Conservation (phyloP, 2,113 vertebrate genomes). For the Tautogolabrus adspersus region DNA sequence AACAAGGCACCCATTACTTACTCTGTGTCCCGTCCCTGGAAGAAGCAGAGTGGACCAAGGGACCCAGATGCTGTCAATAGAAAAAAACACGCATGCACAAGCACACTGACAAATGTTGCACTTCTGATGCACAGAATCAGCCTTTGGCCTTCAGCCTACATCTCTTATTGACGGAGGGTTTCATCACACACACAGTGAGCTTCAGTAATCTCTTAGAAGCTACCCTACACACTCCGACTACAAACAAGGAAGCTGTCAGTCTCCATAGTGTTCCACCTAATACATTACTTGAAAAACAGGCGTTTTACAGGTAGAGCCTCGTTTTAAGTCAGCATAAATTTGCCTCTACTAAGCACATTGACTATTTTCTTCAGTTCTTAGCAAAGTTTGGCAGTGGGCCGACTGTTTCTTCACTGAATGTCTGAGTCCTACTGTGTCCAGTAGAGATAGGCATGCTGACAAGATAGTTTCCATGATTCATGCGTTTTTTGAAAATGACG, state of each 20-base stretch:
- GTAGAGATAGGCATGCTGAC: slow-evolving; percentile 7
- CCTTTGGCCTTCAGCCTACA: slow-evolving; percentile 77
- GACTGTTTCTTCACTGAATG: slow-evolving; percentile 33
- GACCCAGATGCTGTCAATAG: slow-evolving; percentile 69
- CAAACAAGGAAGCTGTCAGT: slow-evolving; percentile 76
- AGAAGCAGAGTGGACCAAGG: slow-evolving; percentile 39
- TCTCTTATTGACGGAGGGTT: slow-evolving; percentile 78
- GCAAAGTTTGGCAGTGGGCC: slow-evolving; percentile 30
- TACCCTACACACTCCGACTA: slow-evolving; percentile 67
- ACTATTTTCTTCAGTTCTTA: slow-evolving; percentile 30
- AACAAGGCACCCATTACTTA: slow-evolving; percentile 75
- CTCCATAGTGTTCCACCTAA: slow-evolving; percentile 46
- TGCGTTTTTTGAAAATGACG: slow-evolving; percentile 19
- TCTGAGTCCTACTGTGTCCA: slow-evolving; percentile 34
- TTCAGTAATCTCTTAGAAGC: slow-evolving; percentile 80
- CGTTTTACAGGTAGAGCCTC: slow-evolving; percentile 50
- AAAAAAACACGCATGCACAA: slow-evolving; percentile 46
- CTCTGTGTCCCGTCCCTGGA: slow-evolving; percentile 49
- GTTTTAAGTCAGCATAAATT: slow-evolving; percentile 51
- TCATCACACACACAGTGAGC: slow-evolving; percentile 81
- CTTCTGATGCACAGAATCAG: slow-evolving; percentile 60
- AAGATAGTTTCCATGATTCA: neutral
- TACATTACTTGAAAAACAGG: slow-evolving; percentile 49
- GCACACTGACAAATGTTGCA: slow-evolving; percentile 31
- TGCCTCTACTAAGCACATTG: slow-evolving; percentile 25